A percentile compares a stretch with the other conserved stretches of the same genome.
These are phyloP conservation scores for Tetragonula clypearis DNA, from an alignment of 1,140 invertebrate genomes.

Conservation along the genomic window DNA sequence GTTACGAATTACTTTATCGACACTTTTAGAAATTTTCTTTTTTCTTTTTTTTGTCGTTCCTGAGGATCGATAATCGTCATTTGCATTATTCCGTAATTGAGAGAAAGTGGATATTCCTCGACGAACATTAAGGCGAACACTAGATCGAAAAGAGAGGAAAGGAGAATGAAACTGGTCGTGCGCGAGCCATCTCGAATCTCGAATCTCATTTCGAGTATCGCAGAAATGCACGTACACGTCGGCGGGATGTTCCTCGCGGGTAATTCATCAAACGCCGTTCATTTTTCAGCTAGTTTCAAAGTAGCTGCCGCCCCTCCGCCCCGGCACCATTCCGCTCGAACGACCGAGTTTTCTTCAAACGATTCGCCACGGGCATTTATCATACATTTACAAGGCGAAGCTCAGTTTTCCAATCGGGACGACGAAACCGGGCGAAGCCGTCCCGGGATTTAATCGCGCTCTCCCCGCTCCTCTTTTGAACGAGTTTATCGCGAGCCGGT, in stretches of 20 bases:
- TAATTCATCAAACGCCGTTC: slow-evolving; percentile 12
- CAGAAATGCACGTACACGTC: neutral
- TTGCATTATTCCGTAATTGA: neutral
- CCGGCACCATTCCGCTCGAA: neutral
- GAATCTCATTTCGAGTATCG: neutral
- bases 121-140: neutral
- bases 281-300: slow-evolving; percentile 13
- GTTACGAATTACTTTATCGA: no score
- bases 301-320: neutral
- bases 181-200: no score
- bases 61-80: no score
- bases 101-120: neutral
- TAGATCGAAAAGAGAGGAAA: neutral
- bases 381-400: slow-evolving; percentile 8
- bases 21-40: no score
- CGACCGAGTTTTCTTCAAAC: slow-evolving; percentile 23
- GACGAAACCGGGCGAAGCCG: neutral
- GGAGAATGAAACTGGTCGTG: no score
- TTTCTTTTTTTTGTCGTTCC: no score
- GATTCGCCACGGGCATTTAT: slow-evolving; percentile 14
- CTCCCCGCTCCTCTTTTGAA: neutral
- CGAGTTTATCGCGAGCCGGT: neutral
- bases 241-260: no score
- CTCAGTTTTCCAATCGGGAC: neutral
- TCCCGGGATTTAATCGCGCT: neutral